Conservation (phyloP, 2,888 invertebrate species). For the Cosmia trapezina region DNA sequence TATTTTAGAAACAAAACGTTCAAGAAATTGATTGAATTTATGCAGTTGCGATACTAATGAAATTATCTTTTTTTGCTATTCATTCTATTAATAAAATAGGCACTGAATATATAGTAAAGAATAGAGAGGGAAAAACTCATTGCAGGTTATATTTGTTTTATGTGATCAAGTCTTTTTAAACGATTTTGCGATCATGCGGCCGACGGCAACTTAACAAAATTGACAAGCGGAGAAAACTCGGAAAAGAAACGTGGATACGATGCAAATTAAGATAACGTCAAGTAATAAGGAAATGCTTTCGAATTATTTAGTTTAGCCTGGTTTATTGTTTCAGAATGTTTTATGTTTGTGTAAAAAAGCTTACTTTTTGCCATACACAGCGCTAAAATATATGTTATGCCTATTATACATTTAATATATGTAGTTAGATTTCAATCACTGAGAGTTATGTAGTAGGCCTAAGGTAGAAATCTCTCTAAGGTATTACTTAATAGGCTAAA, state of each 20-base stretch:
- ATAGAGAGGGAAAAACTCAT: not conserved
- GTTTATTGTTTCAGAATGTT: constrained; percentile 15
- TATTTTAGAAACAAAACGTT: constrained; percentile 29
- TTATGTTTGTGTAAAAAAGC: not conserved
- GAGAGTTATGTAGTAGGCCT: not conserved
- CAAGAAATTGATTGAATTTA: constrained; percentile 17
- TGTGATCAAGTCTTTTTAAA: not conserved
- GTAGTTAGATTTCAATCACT: not conserved
- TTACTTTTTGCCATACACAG: not conserved
- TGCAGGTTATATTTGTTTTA: not conserved
- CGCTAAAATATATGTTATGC: too few relatives aligned
- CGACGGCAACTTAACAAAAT: constrained; percentile 44
- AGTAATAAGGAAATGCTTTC: constrained; percentile 45
- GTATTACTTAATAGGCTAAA: not conserved
- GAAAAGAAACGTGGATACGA: constrained; percentile 31
- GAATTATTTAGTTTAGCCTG: constrained; percentile 19
- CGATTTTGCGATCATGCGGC: constrained; percentile 18
- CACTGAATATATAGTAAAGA: not conserved
- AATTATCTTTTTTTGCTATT: not conserved
- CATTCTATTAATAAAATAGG: not conserved
- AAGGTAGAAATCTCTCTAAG: not conserved
- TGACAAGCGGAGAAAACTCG: constrained; percentile 32
- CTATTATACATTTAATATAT: not conserved
- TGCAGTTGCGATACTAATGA: constrained; percentile 10
- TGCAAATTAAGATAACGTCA: constrained; percentile 52